phyloP scores from a whole-genome alignment of 2,797 vertebrate species.

The Scolopax bukidnonensis region DNA sequence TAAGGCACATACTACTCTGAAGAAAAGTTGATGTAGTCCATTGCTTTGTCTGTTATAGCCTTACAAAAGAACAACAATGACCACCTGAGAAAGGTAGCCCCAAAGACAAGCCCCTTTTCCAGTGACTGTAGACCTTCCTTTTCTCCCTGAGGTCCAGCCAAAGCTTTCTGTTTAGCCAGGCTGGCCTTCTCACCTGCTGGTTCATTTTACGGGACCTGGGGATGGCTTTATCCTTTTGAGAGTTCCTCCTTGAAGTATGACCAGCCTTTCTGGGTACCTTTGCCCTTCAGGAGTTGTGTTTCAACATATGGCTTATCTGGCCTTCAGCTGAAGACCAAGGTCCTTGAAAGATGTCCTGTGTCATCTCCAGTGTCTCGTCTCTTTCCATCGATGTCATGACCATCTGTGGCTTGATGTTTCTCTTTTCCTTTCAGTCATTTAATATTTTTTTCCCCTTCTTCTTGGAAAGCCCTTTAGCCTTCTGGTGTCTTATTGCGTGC shows the following conservation, averaged over 20 bases:
- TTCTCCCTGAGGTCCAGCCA: too few species aligned
- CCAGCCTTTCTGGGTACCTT: too few species aligned
- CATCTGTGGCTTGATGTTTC: neutral
- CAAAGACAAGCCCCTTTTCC: neutral
- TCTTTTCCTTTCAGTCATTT: neutral
- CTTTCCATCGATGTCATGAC: neutral
- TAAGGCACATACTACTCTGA: neutral
- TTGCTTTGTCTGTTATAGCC: neutral
- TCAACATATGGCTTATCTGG: neutral
- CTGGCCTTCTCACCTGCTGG: too few species aligned
- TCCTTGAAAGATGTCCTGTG: neutral
- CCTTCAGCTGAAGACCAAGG: neutral
- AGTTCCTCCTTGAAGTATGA: too few species aligned
- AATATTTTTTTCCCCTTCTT: neutral
- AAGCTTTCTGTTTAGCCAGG: too few species aligned
- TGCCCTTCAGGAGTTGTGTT: neutral
- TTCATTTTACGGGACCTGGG: too few species aligned
- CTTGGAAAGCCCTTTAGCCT: neutral
- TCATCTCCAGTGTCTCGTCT: neutral
- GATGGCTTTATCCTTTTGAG: too few species aligned
- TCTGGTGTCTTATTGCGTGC: neutral
- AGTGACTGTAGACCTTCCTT: too few species aligned
- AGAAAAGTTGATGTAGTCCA: neutral
- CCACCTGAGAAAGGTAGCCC: neutral
- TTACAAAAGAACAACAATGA: neutral